Evolutionary conservation across 2,113 vertebrate genomes (phyloP), one percentile per base, ranked within the genome.

Genomic region (Nanorana parkeri): DNA sequence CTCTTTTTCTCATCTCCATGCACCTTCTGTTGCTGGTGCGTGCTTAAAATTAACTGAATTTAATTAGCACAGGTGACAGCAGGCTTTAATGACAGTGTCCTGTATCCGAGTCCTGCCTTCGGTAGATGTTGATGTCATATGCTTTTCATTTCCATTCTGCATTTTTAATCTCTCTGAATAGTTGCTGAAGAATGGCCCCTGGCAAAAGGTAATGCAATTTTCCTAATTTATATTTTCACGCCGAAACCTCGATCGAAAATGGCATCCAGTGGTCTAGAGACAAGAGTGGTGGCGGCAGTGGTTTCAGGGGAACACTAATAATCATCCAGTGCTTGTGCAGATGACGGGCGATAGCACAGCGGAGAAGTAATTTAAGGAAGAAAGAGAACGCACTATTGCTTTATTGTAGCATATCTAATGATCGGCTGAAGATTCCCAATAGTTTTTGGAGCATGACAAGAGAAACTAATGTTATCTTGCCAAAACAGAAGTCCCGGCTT

Each of bases 361-460:
- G 92, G 93, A 93, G 92, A 93, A 93, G 92, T 91, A 91, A 95
- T 94, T 94, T 93, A 92, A 93, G 91, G 85, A 90, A 91, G 92
- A 92, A 93, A 90, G 90, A 89, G 89, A 92, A 89, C 84, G 88
- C 87, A 88, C 91, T 89, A 87, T 91, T 89, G 90, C 90, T 91
- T 93, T 93, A 91, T 92, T 94, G 93, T 94, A 94, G 93, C 89
- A 93, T 94, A 96, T 95, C 93, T 95, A 96, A 95, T 94, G 95
- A 96, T 96, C 93, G 92, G 85, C 87, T 90, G 91, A 92, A 95
- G 93, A 94, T 93, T 90, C 91, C 92, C 90, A 90, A 86, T 92
- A 90, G 89, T 84, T 93, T 92, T 93, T 93, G 92, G 91, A 93
- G 92, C 93, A 93, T 91, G 92, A 94, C 93, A 92, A 93, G 89